phyloP scores from a whole-genome alignment of 2,797 vertebrate genomes.

The Sarcophilus harrisii region DNA sequence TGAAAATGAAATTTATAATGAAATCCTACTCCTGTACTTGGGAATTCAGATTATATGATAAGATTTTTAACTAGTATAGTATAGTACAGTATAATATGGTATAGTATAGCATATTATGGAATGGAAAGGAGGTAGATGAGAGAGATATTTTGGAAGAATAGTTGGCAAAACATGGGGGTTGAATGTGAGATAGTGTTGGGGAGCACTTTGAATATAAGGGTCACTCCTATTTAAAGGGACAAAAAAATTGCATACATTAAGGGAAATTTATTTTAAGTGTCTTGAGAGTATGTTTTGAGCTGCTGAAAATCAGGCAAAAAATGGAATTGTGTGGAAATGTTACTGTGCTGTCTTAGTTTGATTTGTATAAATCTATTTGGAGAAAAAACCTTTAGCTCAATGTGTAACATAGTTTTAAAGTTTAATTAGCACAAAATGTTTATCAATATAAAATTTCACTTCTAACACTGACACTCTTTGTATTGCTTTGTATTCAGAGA shows the following conservation, averaged over 20 bases:
- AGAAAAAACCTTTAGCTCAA: not conserved
- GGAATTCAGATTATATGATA: constrained; percentile 82
- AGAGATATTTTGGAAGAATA: not conserved
- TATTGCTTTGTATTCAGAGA: not conserved
- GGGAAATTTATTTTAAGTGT: not conserved
- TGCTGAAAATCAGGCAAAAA: not conserved
- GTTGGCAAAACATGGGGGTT: not conserved
- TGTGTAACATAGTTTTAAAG: not conserved
- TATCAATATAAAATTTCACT: not conserved
- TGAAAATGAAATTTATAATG: constrained; percentile 73
- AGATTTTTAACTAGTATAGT: not conserved
- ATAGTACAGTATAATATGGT: too few relatives aligned
- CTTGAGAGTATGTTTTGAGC: not conserved
- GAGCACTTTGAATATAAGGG: not conserved
- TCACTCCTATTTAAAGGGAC: not conserved
- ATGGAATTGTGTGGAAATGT: not conserved
- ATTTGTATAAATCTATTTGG: not conserved
- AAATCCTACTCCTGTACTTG: constrained; percentile 87
- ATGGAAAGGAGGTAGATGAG: not conserved
- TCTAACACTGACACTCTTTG: not conserved
- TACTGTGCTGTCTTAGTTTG: not conserved
- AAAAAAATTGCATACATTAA: not conserved
- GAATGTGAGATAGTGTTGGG: not conserved
- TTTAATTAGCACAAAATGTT: not conserved
- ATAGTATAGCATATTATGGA: not conserved